Percentiles rank a stretch among this genome's conserved stretches.
Conservation (phyloP, 1,140 invertebrate species). For the Epicauta chinensis region DNA sequence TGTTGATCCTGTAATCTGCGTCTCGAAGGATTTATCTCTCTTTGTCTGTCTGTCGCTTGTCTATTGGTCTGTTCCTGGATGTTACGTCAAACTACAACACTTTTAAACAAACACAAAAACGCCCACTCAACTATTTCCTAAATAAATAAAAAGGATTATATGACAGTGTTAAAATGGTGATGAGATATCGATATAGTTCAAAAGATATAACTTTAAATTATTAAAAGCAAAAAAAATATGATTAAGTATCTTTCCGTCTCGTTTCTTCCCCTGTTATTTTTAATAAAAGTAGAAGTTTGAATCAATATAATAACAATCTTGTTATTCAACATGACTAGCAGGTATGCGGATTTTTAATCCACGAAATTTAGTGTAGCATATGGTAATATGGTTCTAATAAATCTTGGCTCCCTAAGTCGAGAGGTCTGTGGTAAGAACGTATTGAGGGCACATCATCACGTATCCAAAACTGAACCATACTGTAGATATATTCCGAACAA, state of each 20-base stretch:
- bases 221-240: too few species aligned
- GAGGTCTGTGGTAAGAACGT: conserved; percentile 1
- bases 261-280: too few species aligned
- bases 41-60: conserved; percentile 34
- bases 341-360: background rate
- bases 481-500: background rate
- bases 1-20: conserved; percentile 39
- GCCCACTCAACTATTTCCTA: background rate
- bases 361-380: background rate
- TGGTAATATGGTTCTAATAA: conserved; percentile 4
- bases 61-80: conserved; percentile 9
- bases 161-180: too few species aligned
- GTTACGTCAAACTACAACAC: background rate
- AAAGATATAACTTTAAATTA: too few species aligned
- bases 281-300: background rate
- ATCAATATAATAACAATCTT: background rate
- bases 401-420: background rate
- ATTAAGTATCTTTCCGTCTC: too few species aligned
- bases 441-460: conserved; percentile 7
- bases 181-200: too few species aligned
- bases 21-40: conserved; percentile 38
- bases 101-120: background rate
- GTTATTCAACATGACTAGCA: too few species aligned
- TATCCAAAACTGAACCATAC: background rate
- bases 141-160: too few species aligned